These are phyloP conservation scores for Heterotis niloticus DNA, from an alignment of 2,113 vertebrate species.

Conservation along the genomic window DNA sequence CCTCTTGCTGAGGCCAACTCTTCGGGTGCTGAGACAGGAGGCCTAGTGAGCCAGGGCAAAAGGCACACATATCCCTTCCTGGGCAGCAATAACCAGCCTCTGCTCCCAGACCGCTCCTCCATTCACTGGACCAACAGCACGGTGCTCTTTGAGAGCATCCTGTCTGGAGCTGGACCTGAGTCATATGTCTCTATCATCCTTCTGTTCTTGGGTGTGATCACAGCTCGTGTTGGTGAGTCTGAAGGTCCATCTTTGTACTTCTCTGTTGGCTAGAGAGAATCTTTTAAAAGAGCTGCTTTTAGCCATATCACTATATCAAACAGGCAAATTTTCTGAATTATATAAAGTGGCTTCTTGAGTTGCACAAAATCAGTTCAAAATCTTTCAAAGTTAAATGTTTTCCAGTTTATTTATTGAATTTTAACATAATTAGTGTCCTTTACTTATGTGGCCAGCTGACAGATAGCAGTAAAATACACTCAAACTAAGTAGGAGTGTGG, in stretches of 20 bases:
- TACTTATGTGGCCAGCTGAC: too few relatives aligned
- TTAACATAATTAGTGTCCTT: too few relatives aligned
- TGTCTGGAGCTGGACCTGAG: constrained; percentile 55
- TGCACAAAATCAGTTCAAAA: too few relatives aligned
- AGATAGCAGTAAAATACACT: too few relatives aligned
- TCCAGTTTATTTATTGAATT: too few relatives aligned
- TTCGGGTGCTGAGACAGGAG: constrained; percentile 49
- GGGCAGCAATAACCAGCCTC: constrained; percentile 66
- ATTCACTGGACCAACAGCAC: constrained; percentile 79
- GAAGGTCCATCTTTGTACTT: not conserved
- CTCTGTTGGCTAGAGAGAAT: not conserved
- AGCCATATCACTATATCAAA: not conserved
- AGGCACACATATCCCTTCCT: constrained; percentile 55
- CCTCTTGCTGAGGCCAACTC: constrained; percentile 49
- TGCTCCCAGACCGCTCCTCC: constrained; percentile 67
- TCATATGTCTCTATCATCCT: constrained; percentile 70
- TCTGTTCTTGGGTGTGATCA: constrained; percentile 72
- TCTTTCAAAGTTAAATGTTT: too few relatives aligned
- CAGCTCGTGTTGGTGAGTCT: constrained; percentile 67
- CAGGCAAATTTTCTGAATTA: not conserved
- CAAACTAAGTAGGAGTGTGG: too few relatives aligned
- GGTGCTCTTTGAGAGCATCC: constrained; percentile 66
- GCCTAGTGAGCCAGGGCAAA: constrained; percentile 54
- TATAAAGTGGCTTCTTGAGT: too few relatives aligned
- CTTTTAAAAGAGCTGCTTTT: not conserved